phyloP scores from a whole-genome alignment of 2,797 vertebrate species.

The Loris lydekkerianus region DNA sequence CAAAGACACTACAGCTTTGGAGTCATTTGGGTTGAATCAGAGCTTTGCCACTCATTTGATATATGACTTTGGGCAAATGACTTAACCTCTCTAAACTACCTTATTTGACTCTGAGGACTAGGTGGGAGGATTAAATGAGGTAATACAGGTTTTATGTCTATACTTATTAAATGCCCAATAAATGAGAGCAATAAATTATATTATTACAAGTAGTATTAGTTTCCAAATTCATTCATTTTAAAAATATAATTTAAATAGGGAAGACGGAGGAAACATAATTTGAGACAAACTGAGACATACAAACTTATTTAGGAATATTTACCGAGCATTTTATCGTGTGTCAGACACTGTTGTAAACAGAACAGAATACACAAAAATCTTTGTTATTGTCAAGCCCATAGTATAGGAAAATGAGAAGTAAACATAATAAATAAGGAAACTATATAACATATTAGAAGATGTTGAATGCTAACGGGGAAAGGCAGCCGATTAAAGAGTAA shows the following conservation, averaged over 20 bases:
- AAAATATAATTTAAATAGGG: neutral
- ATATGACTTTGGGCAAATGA: neutral
- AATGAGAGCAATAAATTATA: neutral
- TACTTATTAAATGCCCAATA: neutral
- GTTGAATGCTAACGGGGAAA: neutral
- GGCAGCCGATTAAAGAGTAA: neutral
- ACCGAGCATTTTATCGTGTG: neutral
- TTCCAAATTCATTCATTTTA: neutral
- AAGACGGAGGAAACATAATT: neutral
- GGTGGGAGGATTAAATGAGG: neutral
- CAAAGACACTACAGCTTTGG: neutral
- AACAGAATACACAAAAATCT: neutral
- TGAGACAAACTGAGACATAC: neutral
- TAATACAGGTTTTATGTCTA: neutral
- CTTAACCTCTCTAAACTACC: neutral
- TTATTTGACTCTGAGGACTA: neutral
- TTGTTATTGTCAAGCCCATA: neutral
- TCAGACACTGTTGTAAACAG: neutral
- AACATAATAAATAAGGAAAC: slow-evolving; percentile 7
- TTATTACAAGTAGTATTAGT: neutral
- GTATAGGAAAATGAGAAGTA: neutral
- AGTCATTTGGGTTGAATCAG: neutral
- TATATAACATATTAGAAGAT: neutral
- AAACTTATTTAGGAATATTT: neutral
- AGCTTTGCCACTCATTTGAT: neutral